A percentile compares a stretch with the other conserved stretches of the same genome.
phyloP scores from a whole-genome alignment of 2,888 invertebrate genomes.

The Eledona agricola region DNA sequence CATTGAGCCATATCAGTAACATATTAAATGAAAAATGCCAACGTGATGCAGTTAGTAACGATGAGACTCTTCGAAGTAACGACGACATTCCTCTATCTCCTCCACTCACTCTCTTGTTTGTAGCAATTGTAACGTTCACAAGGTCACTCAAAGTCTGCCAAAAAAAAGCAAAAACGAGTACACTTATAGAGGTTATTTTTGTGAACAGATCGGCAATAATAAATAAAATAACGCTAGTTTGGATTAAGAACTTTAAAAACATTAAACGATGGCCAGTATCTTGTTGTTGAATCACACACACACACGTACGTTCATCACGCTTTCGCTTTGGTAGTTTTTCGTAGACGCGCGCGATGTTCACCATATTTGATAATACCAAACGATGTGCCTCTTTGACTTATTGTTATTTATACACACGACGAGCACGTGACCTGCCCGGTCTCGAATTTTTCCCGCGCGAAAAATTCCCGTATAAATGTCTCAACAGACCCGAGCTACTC shows the following conservation, averaged over 20 bases:
- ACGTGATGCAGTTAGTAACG: slow-evolving; percentile 43
- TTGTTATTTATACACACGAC: slow-evolving; percentile 49
- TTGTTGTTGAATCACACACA: slow-evolving; percentile 39
- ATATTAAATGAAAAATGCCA: slow-evolving; percentile 42
- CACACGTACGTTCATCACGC: slow-evolving; percentile 41
- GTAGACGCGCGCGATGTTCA: slow-evolving; percentile 49
- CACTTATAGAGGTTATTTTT: slow-evolving; percentile 46
- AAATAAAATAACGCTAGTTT: slow-evolving; percentile 32
- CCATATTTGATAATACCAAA: slow-evolving; percentile 58
- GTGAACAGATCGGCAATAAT: slow-evolving; percentile 47
- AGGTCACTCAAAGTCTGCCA: slow-evolving; percentile 53
- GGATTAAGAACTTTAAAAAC: slow-evolving; percentile 5
- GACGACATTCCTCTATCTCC: slow-evolving; percentile 39
- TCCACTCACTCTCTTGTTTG: too few relatives aligned
- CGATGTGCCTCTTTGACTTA: slow-evolving; percentile 58
- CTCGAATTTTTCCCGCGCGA: slow-evolving; percentile 49
- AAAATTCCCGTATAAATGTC: slow-evolving; percentile 25
- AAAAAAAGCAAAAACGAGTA: slow-evolving; percentile 36
- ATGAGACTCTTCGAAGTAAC: slow-evolving; percentile 35
- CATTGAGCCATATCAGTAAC: slow-evolving; percentile 51
- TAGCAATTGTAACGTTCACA: slow-evolving; percentile 48
- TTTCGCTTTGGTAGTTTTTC: slow-evolving; percentile 44
- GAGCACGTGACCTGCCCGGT: slow-evolving; percentile 55
- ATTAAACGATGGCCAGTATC: slow-evolving; percentile 29
- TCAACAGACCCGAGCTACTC: slow-evolving; percentile 51